These are phyloP conservation scores for Amblyraja radiata DNA, from an alignment of 2,797 vertebrate species.

Conservation along the genomic window DNA sequence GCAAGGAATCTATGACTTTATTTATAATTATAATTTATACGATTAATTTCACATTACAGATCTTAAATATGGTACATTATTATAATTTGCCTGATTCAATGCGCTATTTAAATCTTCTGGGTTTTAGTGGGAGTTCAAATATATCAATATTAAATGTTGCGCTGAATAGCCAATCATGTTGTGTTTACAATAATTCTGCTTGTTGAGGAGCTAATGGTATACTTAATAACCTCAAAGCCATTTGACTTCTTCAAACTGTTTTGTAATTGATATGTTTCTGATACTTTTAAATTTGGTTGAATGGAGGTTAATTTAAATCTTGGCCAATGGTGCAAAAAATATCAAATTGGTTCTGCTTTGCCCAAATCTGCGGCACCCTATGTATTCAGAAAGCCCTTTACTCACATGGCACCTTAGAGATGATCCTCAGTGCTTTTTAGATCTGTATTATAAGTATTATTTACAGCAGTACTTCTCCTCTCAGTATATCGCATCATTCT, in stretches of 20 bases:
- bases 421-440: background rate
- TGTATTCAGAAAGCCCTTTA: background rate
- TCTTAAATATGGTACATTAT: background rate
- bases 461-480: background rate
- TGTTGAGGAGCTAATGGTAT: constrained; percentile 1
- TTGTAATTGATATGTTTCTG: background rate
- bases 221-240: background rate
- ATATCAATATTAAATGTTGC: background rate
- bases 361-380: background rate
- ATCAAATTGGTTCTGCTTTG: background rate
- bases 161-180: background rate
- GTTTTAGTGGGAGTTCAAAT: background rate
- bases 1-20: background rate
- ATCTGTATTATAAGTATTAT: background rate
- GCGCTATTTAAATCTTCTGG: background rate
- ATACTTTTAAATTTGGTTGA: background rate
- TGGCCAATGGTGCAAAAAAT: background rate
- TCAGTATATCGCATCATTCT: background rate
- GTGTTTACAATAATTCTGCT: background rate
- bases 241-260: background rate
- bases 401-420: background rate
- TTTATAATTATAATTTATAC: background rate
- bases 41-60: background rate
- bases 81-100: background rate
- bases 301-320: background rate